Base-by-base conservation (phyloP, 2,113 vertebrate genomes). In the Chaetura pelagica region DNA sequence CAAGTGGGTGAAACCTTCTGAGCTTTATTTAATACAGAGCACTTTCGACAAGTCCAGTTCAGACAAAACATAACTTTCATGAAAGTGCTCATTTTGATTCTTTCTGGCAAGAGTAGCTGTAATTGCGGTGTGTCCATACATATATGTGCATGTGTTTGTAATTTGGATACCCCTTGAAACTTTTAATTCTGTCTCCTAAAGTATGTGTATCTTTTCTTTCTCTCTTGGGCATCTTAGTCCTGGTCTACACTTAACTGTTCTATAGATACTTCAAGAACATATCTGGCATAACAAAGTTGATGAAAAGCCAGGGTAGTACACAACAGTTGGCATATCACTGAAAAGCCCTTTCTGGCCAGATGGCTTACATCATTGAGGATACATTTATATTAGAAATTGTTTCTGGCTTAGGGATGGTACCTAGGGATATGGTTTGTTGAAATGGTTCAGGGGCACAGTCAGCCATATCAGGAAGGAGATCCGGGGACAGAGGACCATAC, bases 151-250 rank as follows among this genome's bases (percentile, higher is more conserved):
- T 90, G 49, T 87, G 75, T 90, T 93, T 91, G 22, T 80, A 81
- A 80, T 88, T 89, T 63, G 57, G 55, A 34, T 72, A 42, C 52
- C 35, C 92, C 54, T 81, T 86, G 44, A 71, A 91, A 71, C 48
- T 84, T 94, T 61, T 92, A 10, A 71, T 96, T 94, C 52, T 80
- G 32, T 57, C 58, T 90, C 78, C 34, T 77, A 40, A 96, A 86
- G 29, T 79, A 38, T 44, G 26, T 63, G 38, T 63, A 40, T 88
- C 52, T 81, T 90, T 87, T 68, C 18, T 78, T 74, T 87, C 75
- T 72, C 42, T 79, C 49, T 62, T 67, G 57, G 32, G 23, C 55
- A 27, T 85, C 52, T 59, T 48, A 48, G 42, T 69, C 59, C 22
- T 16, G 4, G 14, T 79, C 84, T 85, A 1, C 10, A 6, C 27